These are phyloP conservation scores for Ifrita kowaldi DNA, from an alignment of 2,113 vertebrate species.

Conservation along the genomic window DNA sequence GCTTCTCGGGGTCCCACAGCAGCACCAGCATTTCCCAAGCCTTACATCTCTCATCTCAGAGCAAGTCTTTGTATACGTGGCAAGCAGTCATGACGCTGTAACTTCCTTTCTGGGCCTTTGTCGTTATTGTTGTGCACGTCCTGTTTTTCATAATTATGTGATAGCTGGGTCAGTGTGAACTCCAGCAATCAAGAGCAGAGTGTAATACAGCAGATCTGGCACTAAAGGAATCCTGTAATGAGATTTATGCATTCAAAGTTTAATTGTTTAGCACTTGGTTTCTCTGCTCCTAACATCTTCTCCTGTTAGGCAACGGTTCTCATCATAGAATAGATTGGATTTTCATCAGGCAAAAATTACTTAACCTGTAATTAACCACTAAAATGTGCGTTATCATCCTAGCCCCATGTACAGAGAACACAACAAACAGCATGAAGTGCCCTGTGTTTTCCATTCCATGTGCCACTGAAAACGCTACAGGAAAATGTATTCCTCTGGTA, in stretches of 20 bases:
- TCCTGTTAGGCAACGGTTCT: not conserved
- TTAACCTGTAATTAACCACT: not conserved
- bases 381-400: not conserved
- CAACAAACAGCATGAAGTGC: not conserved
- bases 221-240: not conserved
- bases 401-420: not conserved
- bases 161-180: not conserved
- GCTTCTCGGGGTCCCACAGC: not conserved
- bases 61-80: not conserved
- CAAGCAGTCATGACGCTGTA: not conserved
- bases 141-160: not conserved
- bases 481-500: not conserved
- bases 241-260: not conserved
- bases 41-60: not conserved
- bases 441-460: not conserved
- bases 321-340: not conserved
- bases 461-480: not conserved
- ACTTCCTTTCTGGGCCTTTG: not conserved
- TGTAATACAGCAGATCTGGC: not conserved
- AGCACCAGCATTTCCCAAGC: not conserved
- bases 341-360: not conserved
- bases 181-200: not conserved
- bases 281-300: not conserved
- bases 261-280: not conserved
- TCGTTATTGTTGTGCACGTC: not conserved